Percentiles rank a stretch among this genome's conserved stretches.
Conservation (phyloP, 2,888 invertebrate species). For the Steinernema scapterisci region DNA sequence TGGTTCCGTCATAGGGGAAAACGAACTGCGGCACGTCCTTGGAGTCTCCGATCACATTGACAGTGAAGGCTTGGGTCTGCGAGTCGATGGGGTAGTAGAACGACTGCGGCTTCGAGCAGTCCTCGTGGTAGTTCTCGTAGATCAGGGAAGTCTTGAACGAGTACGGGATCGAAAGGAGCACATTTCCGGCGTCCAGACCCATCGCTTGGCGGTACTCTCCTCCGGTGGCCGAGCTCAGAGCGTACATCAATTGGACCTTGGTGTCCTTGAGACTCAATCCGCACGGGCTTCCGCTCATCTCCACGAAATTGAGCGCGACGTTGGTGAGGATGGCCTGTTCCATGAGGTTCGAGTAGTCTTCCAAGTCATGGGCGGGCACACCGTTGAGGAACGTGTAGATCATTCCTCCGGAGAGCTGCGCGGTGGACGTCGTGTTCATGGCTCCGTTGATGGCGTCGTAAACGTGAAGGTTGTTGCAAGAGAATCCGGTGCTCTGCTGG, state of each 20-base stretch:
- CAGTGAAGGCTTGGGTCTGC: conserved; percentile 22
- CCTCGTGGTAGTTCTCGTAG: conserved; percentile 34
- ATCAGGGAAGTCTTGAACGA: neutral
- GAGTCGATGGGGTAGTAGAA: conserved; percentile 30
- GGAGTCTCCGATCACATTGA: conserved; percentile 31
- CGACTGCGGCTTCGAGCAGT: neutral
- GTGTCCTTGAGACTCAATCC: conserved; percentile 33
- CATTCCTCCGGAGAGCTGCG: conserved; percentile 48
- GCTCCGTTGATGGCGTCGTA: neutral
- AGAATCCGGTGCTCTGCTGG: neutral
- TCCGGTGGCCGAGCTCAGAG: neutral
- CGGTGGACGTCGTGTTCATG: neutral
- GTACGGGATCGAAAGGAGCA: conserved; percentile 31
- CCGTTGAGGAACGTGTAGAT: conserved; percentile 51
- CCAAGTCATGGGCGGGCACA: conserved; percentile 40
- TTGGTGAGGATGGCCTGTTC: conserved; percentile 44
- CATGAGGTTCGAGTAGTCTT: conserved; percentile 42
- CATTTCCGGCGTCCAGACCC: conserved; percentile 17
- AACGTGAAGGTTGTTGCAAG: conserved; percentile 11
- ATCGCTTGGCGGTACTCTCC: conserved; percentile 31
- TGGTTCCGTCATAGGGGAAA: neutral
- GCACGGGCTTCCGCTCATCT: conserved; percentile 49
- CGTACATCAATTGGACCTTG: neutral
- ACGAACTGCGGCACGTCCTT: neutral
- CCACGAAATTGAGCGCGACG: conserved; percentile 45